Base-by-base conservation (phyloP, 2,888 invertebrate species). In the Meiosimyza decipiens region DNA sequence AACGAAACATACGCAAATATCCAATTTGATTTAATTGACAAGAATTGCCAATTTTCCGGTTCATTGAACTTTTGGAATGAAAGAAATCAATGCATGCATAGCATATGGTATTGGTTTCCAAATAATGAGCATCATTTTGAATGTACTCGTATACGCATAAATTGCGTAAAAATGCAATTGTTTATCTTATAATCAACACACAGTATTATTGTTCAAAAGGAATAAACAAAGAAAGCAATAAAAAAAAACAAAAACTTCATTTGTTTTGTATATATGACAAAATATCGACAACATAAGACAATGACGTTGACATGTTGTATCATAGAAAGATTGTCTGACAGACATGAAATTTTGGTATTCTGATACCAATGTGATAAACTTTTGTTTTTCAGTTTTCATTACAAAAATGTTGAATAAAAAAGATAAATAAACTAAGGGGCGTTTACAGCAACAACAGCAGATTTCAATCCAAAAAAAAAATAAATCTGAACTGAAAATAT, bases 41-140 rank as follows among this genome's bases (percentile, higher is more conserved):
- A 40, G 40, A 40, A 40, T 63, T 18, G 47, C 63, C 47, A 63
- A 63, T 63, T 63, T 63, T 63, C 63, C 47, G 63, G 63, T 63
- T 47, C 63, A 63, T 63, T 47, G 63, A 63, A 63, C 63, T 47
- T 49, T 40, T 40, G 13, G 49, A 18, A 16, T 22, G 55, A n/a
- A 55, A 55, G 11, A 55, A 55, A 55, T 55, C 15, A 16, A 55
- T 55, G 28, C n/a, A n/a, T n/a, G 55, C 40, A 40, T 9, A 40
- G 40, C 40, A 9, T 40, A 40, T 40, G 9, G 40, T 9, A 40
- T 40, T 40, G 40, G 9, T 40, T 9, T 9, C 40, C 40, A 40
- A 40, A 40, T 40, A 40, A 40, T 40, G 2, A 40, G 40, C 22
- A 55, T 55, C 16, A 22, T 15, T 22, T 16, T 16, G 55, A 55